A percentile compares a stretch with the other conserved stretches of the same genome.
Evolutionary conservation across 1,140 invertebrate genomes (phyloP).

Genomic region (Leptestheria dahalacensis): DNA sequence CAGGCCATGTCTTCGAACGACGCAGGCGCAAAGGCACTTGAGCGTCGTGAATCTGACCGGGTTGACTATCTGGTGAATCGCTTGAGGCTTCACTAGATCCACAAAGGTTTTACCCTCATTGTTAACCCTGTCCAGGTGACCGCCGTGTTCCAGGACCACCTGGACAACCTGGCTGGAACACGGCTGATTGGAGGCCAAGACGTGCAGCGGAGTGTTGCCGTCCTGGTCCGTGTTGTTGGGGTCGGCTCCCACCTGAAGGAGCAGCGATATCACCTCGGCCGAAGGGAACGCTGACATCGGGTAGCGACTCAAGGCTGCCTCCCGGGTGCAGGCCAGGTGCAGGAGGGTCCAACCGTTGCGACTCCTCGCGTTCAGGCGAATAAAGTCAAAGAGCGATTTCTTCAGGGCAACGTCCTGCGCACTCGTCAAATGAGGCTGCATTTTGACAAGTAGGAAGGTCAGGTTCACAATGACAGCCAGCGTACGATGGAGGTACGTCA

Average conservation of each 20-base stretch:
- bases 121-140: slow-evolving; percentile 78
- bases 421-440: slow-evolving; percentile 24
- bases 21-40: slow-evolving; percentile 61
- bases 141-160: slow-evolving; percentile 55
- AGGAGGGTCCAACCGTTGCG: slow-evolving; percentile 55
- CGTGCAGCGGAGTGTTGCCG: slow-evolving; percentile 67
- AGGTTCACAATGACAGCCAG: slow-evolving; percentile 52
- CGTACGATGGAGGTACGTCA: slow-evolving; percentile 60
- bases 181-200: slow-evolving; percentile 43
- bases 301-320: slow-evolving; percentile 43
- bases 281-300: slow-evolving; percentile 60
- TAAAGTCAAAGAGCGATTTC: slow-evolving; percentile 41
- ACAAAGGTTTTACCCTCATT: slow-evolving; percentile 58
- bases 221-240: slow-evolving; percentile 46
- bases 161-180: slow-evolving; percentile 41
- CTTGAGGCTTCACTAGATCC: slow-evolving; percentile 43
- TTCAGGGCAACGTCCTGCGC: slow-evolving; percentile 36
- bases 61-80: slow-evolving; percentile 49
- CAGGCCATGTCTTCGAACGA: slow-evolving; percentile 46
- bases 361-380: slow-evolving; percentile 55
- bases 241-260: slow-evolving; percentile 67
- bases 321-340: slow-evolving; percentile 51
- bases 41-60: slow-evolving; percentile 61
- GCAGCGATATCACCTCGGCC: slow-evolving; percentile 50
- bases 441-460: slow-evolving; percentile 51